Percentiles rank a stretch among this genome's conserved stretches.
Evolutionary conservation across 1,140 invertebrate genomes (phyloP).

Genomic region (Zaprionus ghesquierei): DNA sequence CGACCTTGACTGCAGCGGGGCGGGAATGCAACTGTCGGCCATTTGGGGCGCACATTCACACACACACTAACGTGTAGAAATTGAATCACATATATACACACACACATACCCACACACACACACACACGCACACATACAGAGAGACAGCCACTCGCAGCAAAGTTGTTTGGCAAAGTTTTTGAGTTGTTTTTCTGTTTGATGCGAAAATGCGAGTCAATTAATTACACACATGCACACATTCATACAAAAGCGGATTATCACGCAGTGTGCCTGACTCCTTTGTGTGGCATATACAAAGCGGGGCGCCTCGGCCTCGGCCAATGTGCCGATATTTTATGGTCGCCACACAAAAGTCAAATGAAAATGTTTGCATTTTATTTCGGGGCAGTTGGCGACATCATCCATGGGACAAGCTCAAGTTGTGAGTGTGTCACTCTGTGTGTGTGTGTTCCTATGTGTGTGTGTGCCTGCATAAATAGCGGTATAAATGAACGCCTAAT

Average conservation of each 20-base stretch:
- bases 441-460: slow-evolving; percentile 7
- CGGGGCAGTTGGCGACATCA: slow-evolving; percentile 53
- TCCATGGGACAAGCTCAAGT: slow-evolving; percentile 20
- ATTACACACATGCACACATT: slow-evolving; percentile 59
- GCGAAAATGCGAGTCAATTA: slow-evolving; percentile 75
- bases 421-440: slow-evolving; percentile 29
- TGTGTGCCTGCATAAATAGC: slow-evolving; percentile 64
- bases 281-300: slow-evolving; percentile 56
- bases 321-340: slow-evolving; percentile 54
- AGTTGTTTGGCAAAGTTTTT: slow-evolving; percentile 49
- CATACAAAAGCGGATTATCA: not conserved
- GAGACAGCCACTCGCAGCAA: slow-evolving; percentile 6
- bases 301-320: slow-evolving; percentile 12
- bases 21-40: slow-evolving; percentile 42
- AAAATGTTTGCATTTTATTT: slow-evolving; percentile 69
- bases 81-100: not conserved
- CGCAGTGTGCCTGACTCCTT: slow-evolving; percentile 19
- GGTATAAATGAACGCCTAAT: slow-evolving; percentile 70
- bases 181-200: slow-evolving; percentile 53
- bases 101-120: too few species aligned
- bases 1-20: slow-evolving; percentile 60
- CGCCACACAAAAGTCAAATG: slow-evolving; percentile 30
- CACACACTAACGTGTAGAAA: not conserved
- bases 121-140: not conserved
- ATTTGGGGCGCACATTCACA: slow-evolving; percentile 20